phyloP scores from a whole-genome alignment of 2,797 vertebrate species.

The Oreochromis grahami region DNA sequence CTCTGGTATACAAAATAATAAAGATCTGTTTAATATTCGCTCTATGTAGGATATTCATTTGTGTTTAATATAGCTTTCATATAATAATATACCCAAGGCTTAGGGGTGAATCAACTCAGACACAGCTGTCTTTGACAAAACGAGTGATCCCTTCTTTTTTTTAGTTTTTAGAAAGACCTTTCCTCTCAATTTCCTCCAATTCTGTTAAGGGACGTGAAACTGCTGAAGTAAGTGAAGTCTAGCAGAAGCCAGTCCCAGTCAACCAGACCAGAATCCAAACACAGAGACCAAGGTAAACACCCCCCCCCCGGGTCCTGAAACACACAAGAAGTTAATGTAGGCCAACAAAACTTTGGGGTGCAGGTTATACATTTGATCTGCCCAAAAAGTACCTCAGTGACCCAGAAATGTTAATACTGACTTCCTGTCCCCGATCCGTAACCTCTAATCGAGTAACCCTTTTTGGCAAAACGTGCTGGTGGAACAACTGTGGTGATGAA shows the following conservation, averaged over 20 bases:
- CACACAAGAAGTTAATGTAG: background rate
- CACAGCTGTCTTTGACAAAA: slow-evolving; percentile 53
- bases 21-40: slow-evolving; percentile 53
- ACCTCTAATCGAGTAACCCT: background rate
- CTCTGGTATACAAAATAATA: slow-evolving; percentile 70
- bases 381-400: background rate
- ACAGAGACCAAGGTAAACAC: background rate
- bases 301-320: background rate
- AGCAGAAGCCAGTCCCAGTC: slow-evolving; percentile 48
- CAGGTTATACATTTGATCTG: slow-evolving; percentile 23
- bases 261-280: background rate
- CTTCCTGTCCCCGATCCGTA: background rate
- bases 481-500: slow-evolving; percentile 6
- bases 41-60: slow-evolving; percentile 31
- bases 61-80: slow-evolving; percentile 59
- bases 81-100: slow-evolving; percentile 62
- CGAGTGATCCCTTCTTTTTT: slow-evolving; percentile 12
- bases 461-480: slow-evolving; percentile 27
- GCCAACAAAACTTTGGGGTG: background rate
- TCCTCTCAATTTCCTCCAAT: slow-evolving; percentile 13
- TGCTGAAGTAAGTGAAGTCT: slow-evolving; percentile 60
- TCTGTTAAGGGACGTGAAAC: slow-evolving; percentile 54
- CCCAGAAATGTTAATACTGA: slow-evolving; percentile 8
- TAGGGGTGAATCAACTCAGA: slow-evolving; percentile 64
- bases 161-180: slow-evolving; percentile 12